These are phyloP conservation scores for Cetonia aurata DNA, from an alignment of 2,888 invertebrate genomes.

Conservation along the genomic window DNA sequence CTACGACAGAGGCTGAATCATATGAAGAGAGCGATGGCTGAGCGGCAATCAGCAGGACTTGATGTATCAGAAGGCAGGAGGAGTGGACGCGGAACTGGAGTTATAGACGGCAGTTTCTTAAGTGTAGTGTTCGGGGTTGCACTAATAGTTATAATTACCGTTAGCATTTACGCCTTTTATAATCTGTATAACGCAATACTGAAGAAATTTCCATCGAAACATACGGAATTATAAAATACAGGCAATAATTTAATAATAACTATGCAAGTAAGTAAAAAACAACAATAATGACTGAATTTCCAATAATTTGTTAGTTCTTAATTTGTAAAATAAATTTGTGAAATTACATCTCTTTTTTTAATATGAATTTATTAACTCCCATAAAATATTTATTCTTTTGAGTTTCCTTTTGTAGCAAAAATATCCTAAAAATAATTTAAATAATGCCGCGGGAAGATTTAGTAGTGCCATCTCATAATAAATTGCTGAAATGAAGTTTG, in stretches of 20 bases:
- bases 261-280: neutral
- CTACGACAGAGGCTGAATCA: slow-evolving; percentile 80
- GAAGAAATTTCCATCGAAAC: slow-evolving; percentile 85
- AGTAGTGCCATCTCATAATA: too few species aligned
- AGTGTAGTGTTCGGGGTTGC: slow-evolving; percentile 87
- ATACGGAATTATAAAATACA: slow-evolving; percentile 79
- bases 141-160: slow-evolving; percentile 81
- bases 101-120: slow-evolving; percentile 86
- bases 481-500: too few species aligned
- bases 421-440: too few species aligned
- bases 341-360: too few species aligned
- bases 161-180: slow-evolving; percentile 88
- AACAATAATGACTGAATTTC: slow-evolving; percentile 15
- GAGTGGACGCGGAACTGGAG: slow-evolving; percentile 66
- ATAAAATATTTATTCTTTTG: too few species aligned
- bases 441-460: too few species aligned
- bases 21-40: slow-evolving; percentile 87
- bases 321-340: neutral
- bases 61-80: slow-evolving; percentile 65
- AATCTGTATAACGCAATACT: slow-evolving; percentile 84
- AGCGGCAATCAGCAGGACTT: slow-evolving; percentile 71
- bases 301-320: slow-evolving; percentile 9
- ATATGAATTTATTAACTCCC: too few species aligned
- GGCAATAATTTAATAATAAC: slow-evolving; percentile 5
- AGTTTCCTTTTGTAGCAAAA: too few species aligned